Conservation (phyloP, 2,113 vertebrate species). For the Sapayoa aenigma region DNA sequence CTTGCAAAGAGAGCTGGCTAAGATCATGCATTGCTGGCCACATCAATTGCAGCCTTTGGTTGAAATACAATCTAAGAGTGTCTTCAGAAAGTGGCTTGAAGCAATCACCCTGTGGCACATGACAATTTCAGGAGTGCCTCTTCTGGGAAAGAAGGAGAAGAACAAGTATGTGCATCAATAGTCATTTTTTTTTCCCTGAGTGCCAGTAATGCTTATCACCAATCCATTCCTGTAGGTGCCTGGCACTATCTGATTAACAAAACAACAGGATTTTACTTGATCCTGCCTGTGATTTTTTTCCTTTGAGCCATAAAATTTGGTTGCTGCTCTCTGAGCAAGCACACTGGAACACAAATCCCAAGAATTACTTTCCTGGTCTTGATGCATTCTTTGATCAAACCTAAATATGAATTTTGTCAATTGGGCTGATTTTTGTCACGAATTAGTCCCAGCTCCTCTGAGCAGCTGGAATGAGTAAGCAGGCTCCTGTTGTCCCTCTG, state of each 20-base stretch:
- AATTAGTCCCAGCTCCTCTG: not conserved
- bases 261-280: not conserved
- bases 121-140: not conserved
- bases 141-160: not conserved
- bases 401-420: not conserved
- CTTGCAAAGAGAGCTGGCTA: not conserved
- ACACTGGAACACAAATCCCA: rapidly evolving
- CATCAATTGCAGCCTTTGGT: not conserved
- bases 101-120: rapidly evolving
- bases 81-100: not conserved
- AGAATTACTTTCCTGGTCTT: not conserved
- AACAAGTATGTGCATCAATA: not conserved
- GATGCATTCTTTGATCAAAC: not conserved
- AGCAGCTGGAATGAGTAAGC: not conserved
- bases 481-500: not conserved
- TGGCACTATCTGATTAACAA: not conserved
- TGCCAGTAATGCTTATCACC: not conserved
- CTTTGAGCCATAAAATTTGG: not conserved
- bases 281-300: not conserved
- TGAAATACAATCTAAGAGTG: not conserved
- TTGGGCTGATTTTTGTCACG: not conserved
- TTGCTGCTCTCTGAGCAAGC: not conserved
- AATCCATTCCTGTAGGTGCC: not conserved
- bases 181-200: not conserved
- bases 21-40: not conserved